Conservation (phyloP, 2,888 invertebrate species). For the Chromoteleia sp. region DNA sequence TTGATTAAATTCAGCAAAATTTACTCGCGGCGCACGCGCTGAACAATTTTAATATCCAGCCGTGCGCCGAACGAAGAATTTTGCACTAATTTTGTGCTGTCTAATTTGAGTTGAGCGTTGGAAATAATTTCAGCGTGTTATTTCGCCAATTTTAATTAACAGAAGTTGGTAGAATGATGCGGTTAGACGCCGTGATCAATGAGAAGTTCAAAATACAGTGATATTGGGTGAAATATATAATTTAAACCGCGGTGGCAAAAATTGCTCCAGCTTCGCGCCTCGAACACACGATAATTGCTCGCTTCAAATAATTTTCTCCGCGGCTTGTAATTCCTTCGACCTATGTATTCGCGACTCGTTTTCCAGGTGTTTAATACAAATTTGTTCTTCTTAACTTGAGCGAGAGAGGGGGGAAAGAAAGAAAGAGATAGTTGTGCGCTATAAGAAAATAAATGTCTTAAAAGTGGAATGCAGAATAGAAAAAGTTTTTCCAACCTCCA, state of each 20-base stretch:
- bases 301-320: constrained; percentile 36
- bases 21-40: neutral
- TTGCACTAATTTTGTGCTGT: constrained; percentile 33
- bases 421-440: too few relatives aligned
- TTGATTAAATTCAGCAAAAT: constrained; percentile 33
- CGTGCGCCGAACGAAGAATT: constrained; percentile 2
- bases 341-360: constrained; percentile 14
- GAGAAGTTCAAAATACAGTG: constrained; percentile 27
- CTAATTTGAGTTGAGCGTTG: constrained; percentile 40
- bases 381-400: too few relatives aligned
- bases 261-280: constrained; percentile 33
- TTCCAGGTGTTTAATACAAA: constrained; percentile 26
- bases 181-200: constrained; percentile 46
- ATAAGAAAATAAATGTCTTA: too few relatives aligned
- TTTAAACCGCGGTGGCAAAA: constrained; percentile 26
- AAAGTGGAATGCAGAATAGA: too few relatives aligned
- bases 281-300: constrained; percentile 38
- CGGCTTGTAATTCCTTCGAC: constrained; percentile 8
- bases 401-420: too few relatives aligned
- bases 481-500: too few relatives aligned
- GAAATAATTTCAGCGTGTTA: constrained; percentile 48
- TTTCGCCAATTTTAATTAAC: constrained; percentile 53
- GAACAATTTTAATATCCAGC: constrained; percentile 33
- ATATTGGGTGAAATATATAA: constrained; percentile 52
- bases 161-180: constrained; percentile 50